Evolutionary conservation across 2,797 vertebrate genomes (phyloP).

Genomic region (Potorous gilbertii): DNA sequence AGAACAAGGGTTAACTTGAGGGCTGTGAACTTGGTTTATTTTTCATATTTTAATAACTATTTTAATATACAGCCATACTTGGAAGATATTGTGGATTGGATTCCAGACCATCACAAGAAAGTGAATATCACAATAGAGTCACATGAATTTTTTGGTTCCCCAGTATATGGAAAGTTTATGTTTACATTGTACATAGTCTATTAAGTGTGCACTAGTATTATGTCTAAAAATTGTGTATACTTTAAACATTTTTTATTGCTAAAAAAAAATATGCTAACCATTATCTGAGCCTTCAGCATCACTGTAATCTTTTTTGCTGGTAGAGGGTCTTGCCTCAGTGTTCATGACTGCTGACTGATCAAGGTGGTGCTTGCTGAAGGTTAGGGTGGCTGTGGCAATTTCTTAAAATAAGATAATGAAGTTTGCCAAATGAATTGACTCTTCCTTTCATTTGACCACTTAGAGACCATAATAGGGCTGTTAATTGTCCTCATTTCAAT

Average conservation of each 20-base stretch:
- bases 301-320: not conserved
- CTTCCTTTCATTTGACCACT: not conserved
- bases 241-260: not conserved
- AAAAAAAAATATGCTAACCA: not conserved
- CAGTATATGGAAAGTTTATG: not conserved
- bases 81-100: not conserved
- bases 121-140: not conserved
- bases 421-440: not conserved
- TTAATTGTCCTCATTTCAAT: not conserved
- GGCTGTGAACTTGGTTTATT: not conserved
- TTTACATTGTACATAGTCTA: not conserved
- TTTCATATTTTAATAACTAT: not conserved
- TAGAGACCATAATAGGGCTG: not conserved
- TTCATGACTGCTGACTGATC: not conserved
- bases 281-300: not conserved
- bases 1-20: not conserved
- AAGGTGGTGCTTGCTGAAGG: not conserved
- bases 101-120: not conserved
- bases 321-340: not conserved
- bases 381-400: not conserved
- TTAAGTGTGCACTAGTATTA: not conserved
- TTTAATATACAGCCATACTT: not conserved
- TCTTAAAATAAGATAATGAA: not conserved
- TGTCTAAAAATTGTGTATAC: not conserved
- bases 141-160: not conserved